Conservation (phyloP, 2,888 invertebrate genomes). For the Pollenia labialis region DNA sequence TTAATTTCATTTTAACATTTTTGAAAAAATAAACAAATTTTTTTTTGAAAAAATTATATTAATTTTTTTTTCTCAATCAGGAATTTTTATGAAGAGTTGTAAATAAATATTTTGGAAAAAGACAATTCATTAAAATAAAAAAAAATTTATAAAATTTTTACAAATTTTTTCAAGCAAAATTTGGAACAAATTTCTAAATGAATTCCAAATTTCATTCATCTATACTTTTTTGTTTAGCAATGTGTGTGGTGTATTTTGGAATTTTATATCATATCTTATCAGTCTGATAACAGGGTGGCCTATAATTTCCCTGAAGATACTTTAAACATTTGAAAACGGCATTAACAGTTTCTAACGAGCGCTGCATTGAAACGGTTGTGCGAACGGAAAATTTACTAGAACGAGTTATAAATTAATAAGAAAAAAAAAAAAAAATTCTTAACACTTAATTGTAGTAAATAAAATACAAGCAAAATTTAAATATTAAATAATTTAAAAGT, state of each 20-base stretch:
- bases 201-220: conserved; percentile 48
- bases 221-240: conserved; percentile 28
- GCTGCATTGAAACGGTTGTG: conserved; percentile 70
- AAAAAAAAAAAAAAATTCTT: neutral
- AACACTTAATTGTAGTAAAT: conserved; percentile 26
- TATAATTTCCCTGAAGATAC: conserved; percentile 5
- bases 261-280: conserved; percentile 37
- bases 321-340: conserved; percentile 21
- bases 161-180: no score
- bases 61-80: no score
- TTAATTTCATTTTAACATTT: neutral
- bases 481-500: neutral
- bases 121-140: no score
- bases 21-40: no score
- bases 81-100: no score
- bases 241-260: conserved; percentile 15
- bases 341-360: conserved; percentile 65
- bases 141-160: no score
- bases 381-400: conserved; percentile 37
- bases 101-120: no score
- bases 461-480: conserved; percentile 24
- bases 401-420: neutral
- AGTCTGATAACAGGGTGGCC: conserved; percentile 58
- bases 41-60: no score
- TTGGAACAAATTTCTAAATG: neutral